Base-by-base conservation (phyloP, 2,888 invertebrate species). In the Caenorhabditis sp. region DNA sequence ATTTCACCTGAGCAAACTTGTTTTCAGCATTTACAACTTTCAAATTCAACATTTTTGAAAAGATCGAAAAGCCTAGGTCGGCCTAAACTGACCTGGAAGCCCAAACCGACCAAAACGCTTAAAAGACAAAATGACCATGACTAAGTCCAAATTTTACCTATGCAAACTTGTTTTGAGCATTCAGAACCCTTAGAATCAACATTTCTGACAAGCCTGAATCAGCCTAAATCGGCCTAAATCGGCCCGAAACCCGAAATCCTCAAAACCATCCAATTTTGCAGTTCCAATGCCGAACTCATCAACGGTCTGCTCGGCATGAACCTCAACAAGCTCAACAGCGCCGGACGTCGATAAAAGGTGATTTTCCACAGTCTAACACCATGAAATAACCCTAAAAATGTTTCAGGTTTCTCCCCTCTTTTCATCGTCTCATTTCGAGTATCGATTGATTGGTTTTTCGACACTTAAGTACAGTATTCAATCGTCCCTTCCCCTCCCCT, bases 271-370 rank as follows among this genome's bases (percentile, higher is more conserved):
- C 20, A 4, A 9, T 15, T 50, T 82, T 81, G 15, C 78, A 82
- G 82, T 22, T 89, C 89, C 35, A 90, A 90, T 79, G 90, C 90
- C 56, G 90, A 90, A 78, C 87, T 90, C 72, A 89, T 90, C 84
- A 90, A 90, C 84, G 90, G 90, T 24, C 88, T 90, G 55, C 85
- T 89, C 69, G 89, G 90, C 74, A 89, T 89, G 90, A 89, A 90
- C 76, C 84, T 90, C 47, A 89, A 90, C 87, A 83, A 87, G 64
- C 83, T 90, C 61, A 82, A 82, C 53, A 83, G 80, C 44, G 86
- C 84, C 68, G 89, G 89, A 51, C 77, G 87, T 50, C 69, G 85
- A 79, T 83, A 47, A 18, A 47, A 15, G 13, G 13, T 15, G 6
- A 15, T 40, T 9, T n/a, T n/a, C n/a, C n/a, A n/a, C n/a, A n/a